Percentiles rank a stretch among this genome's conserved stretches.
Conservation (phyloP, 2,113 vertebrate species). For the Uria lomvia region DNA sequence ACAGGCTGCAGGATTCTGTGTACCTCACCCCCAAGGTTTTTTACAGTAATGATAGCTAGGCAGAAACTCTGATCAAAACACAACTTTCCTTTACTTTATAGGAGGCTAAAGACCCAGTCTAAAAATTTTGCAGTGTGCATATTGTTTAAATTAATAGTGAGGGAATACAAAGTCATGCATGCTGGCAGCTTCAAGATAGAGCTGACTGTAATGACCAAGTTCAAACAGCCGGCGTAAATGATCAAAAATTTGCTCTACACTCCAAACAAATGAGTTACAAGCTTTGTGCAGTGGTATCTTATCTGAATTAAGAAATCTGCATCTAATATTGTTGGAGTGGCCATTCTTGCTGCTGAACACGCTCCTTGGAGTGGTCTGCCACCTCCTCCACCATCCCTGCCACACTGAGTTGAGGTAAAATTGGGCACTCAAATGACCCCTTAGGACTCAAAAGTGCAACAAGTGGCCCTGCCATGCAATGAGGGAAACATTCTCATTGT, state of each 20-base stretch:
- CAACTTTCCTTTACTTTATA: background rate
- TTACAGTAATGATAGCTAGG: background rate
- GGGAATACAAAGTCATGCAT: background rate
- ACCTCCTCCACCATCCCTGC: background rate
- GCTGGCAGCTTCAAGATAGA: background rate
- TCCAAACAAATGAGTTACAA: background rate
- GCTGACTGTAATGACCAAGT: background rate
- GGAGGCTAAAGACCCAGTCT: background rate
- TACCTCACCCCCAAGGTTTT: fast-evolving
- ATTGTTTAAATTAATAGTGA: background rate
- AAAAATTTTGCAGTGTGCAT: background rate
- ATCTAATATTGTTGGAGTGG: background rate
- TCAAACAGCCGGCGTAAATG: background rate
- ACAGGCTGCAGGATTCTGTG: background rate
- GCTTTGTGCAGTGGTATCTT: background rate
- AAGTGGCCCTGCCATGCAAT: fast-evolving
- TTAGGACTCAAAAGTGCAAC: background rate
- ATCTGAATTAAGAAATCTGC: background rate
- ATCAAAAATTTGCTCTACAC: background rate
- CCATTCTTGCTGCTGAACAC: background rate
- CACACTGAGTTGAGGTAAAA: background rate
- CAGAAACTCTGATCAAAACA: background rate
- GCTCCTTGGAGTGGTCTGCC: background rate
- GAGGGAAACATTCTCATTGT: background rate
- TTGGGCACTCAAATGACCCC: background rate